Conservation (phyloP, 2,113 vertebrate genomes). For the Podilymbus podiceps region DNA sequence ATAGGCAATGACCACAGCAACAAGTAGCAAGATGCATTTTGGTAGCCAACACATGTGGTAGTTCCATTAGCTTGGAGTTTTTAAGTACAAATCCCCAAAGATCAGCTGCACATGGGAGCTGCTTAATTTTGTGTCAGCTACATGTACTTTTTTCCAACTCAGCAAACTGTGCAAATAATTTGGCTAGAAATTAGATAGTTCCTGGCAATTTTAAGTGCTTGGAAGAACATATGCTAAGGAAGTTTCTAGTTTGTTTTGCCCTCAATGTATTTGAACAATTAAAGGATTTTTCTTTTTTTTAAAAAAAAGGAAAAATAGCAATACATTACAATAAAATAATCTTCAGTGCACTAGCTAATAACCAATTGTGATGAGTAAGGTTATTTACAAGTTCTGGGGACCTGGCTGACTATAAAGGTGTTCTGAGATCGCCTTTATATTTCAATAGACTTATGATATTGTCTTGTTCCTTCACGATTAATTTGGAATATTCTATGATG, state of each 20-base stretch:
- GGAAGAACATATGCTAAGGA: conserved; percentile 44
- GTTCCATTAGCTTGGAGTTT: conserved; percentile 29
- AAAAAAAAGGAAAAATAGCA: neutral
- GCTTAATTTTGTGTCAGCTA: conserved; percentile 43
- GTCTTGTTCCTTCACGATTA: neutral
- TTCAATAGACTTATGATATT: neutral
- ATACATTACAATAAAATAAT: neutral
- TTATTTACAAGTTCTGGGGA: neutral
- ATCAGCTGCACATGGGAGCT: conserved; percentile 47
- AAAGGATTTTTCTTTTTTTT: neutral
- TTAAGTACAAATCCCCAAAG: conserved; percentile 25
- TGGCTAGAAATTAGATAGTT: conserved; percentile 36
- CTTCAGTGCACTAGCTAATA: neutral
- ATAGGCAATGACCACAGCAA: conserved; percentile 27
- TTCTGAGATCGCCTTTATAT: neutral
- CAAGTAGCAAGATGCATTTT: conserved; percentile 48
- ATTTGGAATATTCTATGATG: neutral
- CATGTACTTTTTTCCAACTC: conserved; percentile 48
- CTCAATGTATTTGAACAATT: neutral
- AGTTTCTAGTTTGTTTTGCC: conserved; percentile 34
- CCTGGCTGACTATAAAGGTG: neutral
- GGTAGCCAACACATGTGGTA: conserved; percentile 52
- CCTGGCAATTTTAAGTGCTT: conserved; percentile 39
- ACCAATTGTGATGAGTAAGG: neutral
- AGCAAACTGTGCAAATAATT: conserved; percentile 53